Evolutionary conservation across 2,888 invertebrate genomes (phyloP).

Genomic region (Pseudococcus jackbeardsleyi): DNA sequence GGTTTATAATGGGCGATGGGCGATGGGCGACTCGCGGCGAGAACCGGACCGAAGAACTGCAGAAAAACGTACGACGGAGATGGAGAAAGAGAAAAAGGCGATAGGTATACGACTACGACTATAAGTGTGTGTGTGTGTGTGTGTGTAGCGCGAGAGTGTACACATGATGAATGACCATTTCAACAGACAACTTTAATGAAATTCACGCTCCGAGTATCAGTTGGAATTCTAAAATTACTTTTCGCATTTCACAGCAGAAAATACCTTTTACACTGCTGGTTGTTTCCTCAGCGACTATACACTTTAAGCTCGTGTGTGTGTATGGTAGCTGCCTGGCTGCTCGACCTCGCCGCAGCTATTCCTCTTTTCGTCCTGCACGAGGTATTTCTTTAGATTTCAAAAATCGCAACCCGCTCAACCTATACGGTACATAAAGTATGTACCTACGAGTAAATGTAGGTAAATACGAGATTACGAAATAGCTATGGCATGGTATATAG

Average conservation of each 20-base stretch:
- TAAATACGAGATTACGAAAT: too few species aligned
- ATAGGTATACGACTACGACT: not conserved
- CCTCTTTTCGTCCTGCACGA: too few species aligned
- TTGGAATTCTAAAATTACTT: slow-evolving; percentile 65
- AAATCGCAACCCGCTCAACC: too few species aligned
- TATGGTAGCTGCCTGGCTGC: too few species aligned
- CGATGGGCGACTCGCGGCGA: not conserved
- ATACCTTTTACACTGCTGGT: slow-evolving; percentile 37
- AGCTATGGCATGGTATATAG: too few species aligned
- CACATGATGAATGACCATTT: slow-evolving; percentile 62
- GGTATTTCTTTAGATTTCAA: too few species aligned
- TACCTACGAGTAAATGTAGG: too few species aligned
- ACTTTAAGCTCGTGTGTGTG: too few species aligned
- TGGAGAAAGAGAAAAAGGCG: slow-evolving; percentile 23
- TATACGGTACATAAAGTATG: too few species aligned
- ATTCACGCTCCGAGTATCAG: slow-evolving; percentile 65
- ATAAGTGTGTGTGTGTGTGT: not conserved
- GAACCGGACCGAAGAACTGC: not conserved
- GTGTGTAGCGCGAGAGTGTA: not conserved
- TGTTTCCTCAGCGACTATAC: not conserved
- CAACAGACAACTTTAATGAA: slow-evolving; percentile 63
- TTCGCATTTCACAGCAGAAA: slow-evolving; percentile 55
- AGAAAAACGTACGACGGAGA: not conserved
- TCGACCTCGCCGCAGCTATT: too few species aligned
- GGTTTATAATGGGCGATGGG: slow-evolving; percentile 44